Conservation (phyloP, 2,797 vertebrate genomes). For the Eidolon dupreanum region DNA sequence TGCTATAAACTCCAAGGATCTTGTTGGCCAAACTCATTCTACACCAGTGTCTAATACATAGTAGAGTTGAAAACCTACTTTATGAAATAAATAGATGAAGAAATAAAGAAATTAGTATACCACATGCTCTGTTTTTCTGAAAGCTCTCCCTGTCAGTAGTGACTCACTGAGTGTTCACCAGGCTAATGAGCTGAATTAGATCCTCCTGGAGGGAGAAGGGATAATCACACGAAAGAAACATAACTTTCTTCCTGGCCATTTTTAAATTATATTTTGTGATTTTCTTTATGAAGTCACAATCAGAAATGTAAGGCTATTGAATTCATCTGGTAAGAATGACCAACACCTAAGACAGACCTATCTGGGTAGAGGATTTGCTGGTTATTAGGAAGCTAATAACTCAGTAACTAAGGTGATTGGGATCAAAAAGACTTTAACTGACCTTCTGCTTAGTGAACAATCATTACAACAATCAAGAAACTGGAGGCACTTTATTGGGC, state of each 20-base stretch:
- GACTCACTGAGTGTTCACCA: background rate
- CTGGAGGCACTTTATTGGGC: background rate
- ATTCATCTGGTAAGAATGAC: slow-evolving; percentile 24
- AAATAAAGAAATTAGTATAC: background rate
- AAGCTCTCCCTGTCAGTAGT: background rate
- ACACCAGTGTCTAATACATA: background rate
- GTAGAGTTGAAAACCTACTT: background rate
- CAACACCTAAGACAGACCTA: background rate
- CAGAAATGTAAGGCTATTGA: background rate
- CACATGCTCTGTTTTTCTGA: background rate
- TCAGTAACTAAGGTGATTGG: slow-evolving; percentile 16
- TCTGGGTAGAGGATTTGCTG: background rate
- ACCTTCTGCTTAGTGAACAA: slow-evolving; percentile 44
- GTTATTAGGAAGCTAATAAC: slow-evolving; percentile 32
- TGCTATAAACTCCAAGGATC: background rate
- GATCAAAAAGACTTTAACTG: slow-evolving; percentile 59
- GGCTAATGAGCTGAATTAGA: background rate
- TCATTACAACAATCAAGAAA: slow-evolving; percentile 62
- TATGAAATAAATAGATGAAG: background rate
- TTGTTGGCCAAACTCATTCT: background rate
- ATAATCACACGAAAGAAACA: background rate
- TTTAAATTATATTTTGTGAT: background rate
- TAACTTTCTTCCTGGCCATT: background rate
- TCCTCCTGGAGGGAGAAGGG: background rate
- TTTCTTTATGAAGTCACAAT: slow-evolving; percentile 26